A percentile compares a stretch with the other conserved stretches of the same genome.
phyloP scores from a whole-genome alignment of 2,797 vertebrate species.

The Sylvia borin region DNA sequence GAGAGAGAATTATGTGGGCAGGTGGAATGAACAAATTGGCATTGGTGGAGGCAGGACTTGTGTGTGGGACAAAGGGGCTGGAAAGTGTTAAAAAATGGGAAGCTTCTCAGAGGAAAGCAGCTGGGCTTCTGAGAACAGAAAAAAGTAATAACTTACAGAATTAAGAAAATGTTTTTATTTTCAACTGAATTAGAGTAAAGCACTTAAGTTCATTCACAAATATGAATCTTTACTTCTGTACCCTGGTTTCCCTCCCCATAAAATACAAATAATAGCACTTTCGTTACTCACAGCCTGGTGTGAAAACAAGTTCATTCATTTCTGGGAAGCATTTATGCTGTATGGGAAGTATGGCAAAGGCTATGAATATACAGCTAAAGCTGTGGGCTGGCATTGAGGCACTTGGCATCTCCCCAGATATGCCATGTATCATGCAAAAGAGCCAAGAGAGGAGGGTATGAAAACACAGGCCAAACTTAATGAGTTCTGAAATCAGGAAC shows the following conservation, averaged over 20 bases:
- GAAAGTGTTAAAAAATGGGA: not conserved
- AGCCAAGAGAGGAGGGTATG: not conserved
- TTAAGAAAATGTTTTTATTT: not conserved
- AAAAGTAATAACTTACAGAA: not conserved
- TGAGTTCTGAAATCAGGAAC: slow-evolving; percentile 3
- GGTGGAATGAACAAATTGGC: not conserved
- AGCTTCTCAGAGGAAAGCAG: not conserved
- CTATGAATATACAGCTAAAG: not conserved
- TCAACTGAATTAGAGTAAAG: not conserved
- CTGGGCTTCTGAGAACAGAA: not conserved
- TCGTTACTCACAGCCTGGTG: not conserved
- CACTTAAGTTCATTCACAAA: not conserved
- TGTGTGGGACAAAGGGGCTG: not conserved
- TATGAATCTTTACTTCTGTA: not conserved
- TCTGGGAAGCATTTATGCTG: not conserved
- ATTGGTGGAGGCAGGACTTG: not conserved
- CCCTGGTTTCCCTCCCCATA: not conserved
- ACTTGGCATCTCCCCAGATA: not conserved
- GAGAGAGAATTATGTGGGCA: not conserved
- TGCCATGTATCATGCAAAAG: not conserved
- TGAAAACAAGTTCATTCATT: not conserved
- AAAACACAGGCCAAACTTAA: not conserved
- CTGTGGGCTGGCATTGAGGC: not conserved
- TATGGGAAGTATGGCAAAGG: not conserved
- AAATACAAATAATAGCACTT: not conserved